Base-by-base conservation (phyloP, 2,888 invertebrate genomes). In the Spodoptera exigua region DNA sequence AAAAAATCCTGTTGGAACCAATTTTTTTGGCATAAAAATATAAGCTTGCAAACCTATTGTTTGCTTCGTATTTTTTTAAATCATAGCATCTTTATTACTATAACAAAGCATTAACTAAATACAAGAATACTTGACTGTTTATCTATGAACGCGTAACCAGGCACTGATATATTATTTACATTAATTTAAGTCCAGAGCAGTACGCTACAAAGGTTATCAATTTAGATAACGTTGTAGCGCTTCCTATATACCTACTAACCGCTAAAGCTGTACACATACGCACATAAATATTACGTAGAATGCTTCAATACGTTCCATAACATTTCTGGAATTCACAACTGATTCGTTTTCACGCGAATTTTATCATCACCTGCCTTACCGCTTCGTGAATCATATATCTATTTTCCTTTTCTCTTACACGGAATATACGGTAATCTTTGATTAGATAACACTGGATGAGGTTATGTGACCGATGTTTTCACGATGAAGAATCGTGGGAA, bases 191-290 rank as follows among this genome's bases (percentile, higher is more conserved):
- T 60, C 45, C 56, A 70, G 62, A 68, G 66, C 66, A 62, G 43
- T 64, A 51, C 58, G 51, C 39, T 60, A 43, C 60, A 73, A 53
- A 57, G 75, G 77, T 75, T 76, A 77, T 75, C 75, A 49, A 41
- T 39, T 49, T 27, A 46, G 70, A 73, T 77, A 75, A 70, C 54
- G 51, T 18, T 36, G 40, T 51, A 41, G 36, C 37, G 61, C 58
- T 77, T 75, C 70, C 69, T 69, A 70, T 55, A 48, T 46, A 40
- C 12, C 58, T 69, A 67, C 61, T 27, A 27, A 27, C 27, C 35
- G 27, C 34, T 47, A 70, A 59, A 27, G 35, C 41, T 14, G 17
- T 49, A 46, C 4, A 36, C 34, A 41, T 17, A 43, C 37, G 36
- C 41, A 54, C 16, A 13, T 13, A 47, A 48, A 52, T 48, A 66